Conservation (phyloP, 2,888 invertebrate species). For the Cacoxenus indagator region DNA sequence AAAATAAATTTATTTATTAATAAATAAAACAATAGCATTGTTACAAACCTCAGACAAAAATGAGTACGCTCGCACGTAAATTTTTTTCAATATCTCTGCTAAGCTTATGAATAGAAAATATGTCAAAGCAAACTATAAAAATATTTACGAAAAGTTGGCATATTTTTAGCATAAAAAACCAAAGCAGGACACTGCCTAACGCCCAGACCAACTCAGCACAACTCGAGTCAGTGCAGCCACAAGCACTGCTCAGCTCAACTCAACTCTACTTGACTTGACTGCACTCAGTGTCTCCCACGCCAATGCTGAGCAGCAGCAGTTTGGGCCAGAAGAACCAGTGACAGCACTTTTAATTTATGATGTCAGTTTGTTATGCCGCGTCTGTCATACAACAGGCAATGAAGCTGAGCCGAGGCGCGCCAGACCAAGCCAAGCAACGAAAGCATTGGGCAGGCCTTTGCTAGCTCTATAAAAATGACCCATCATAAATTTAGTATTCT, state of each 20-base stretch:
- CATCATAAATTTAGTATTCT: constrained; percentile 65
- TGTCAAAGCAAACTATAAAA: neutral
- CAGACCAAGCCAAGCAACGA: constrained; percentile 15
- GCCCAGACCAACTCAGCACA: neutral
- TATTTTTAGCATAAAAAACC: neutral
- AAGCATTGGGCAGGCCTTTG: constrained; percentile 9
- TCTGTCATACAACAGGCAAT: constrained; percentile 61
- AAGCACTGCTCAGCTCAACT: neutral
- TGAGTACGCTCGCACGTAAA: too few relatives aligned
- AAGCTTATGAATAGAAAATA: too few relatives aligned
- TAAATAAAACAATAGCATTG: too few relatives aligned
- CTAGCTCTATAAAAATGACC: constrained; percentile 59
- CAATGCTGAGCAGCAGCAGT: neutral
- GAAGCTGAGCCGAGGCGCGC: constrained; percentile 7
- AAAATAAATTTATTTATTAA: too few relatives aligned
- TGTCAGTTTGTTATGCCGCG: constrained; percentile 66
- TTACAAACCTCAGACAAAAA: too few relatives aligned
- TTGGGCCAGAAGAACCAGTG: constrained; percentile 43
- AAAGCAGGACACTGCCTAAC: neutral
- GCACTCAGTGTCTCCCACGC: neutral
- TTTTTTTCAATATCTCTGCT: too few relatives aligned
- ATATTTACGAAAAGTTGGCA: neutral
- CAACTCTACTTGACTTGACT: neutral
- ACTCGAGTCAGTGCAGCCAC: neutral
- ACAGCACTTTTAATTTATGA: constrained; percentile 65